A percentile compares a stretch with the other conserved stretches of the same genome.
Evolutionary conservation across 2,113 vertebrate species (phyloP).

Genomic region (Hippopotamus amphibius): DNA sequence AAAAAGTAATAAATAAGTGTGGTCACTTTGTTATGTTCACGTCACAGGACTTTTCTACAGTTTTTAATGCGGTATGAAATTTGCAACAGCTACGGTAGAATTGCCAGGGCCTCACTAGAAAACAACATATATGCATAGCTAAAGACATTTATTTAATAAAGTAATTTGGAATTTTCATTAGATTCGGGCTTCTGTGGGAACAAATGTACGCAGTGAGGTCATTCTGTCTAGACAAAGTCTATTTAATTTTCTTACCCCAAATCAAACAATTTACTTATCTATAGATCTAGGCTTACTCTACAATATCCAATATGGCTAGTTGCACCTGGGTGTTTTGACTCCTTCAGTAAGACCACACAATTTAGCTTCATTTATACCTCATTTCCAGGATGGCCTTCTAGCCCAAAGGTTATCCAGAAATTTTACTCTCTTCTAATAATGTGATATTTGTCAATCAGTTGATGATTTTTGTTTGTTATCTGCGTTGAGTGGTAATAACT

Average conservation of each 20-base stretch:
- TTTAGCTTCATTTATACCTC: slow-evolving; percentile 38
- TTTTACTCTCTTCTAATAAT: slow-evolving; percentile 32
- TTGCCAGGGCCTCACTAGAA: background rate
- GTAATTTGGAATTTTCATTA: slow-evolving; percentile 74
- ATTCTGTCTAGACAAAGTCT: slow-evolving; percentile 68
- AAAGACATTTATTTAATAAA: slow-evolving; percentile 75
- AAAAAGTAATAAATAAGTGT: background rate
- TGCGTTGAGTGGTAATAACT: background rate
- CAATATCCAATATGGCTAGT: slow-evolving; percentile 62
- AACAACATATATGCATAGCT: slow-evolving; percentile 71
- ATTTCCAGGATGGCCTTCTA: background rate
- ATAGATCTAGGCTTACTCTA: slow-evolving; percentile 69
- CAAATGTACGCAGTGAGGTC: slow-evolving; percentile 67
- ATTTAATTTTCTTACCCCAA: slow-evolving; percentile 70
- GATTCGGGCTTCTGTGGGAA: slow-evolving; percentile 55
- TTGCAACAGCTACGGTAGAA: background rate
- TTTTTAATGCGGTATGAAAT: background rate
- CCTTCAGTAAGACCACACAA: background rate
- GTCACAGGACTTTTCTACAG: background rate
- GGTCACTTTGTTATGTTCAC: background rate
- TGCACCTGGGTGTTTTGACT: slow-evolving; percentile 74
- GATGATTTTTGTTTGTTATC: slow-evolving; percentile 26
- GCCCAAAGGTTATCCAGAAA: slow-evolving; percentile 26
- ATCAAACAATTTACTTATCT: slow-evolving; percentile 77
- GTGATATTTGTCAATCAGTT: background rate